Evolutionary conservation across 2,113 vertebrate species (phyloP), one percentile per base, ranked within the genome.

Genomic region (Myotis lucifugus): DNA sequence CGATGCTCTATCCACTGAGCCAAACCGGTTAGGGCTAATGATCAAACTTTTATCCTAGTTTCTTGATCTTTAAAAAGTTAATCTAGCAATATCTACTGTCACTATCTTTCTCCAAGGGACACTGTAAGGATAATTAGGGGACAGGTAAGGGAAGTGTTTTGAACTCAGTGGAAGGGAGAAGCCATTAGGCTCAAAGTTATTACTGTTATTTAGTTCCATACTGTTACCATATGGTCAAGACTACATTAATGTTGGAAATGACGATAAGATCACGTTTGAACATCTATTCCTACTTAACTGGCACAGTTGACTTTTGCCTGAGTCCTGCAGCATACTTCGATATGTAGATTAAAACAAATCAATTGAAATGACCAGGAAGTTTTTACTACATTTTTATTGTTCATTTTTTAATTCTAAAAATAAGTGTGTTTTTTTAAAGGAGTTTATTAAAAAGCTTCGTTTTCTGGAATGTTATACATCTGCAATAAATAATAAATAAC

Each of bases 401-500:
- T 29, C 84, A 40, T 83, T 96, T 93, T 70, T 92, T 91, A 19
- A 79, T 94, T 72, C 93, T 83, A 85, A 94, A 97, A 97, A 93
- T 95, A 96, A 88, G 8, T 83, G 77, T 64, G n/a, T 42, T 93
- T 95, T 95, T 92, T 70, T 42, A 93, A 95, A 66, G 56, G 93
- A 97, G 95, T 81, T 92, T 85, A 97, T 97, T 98, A 90, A 79
- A 96, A 97, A 95, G 13, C 87, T 64, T 95, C 0, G 78, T 97
- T 97, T 98, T 95, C 88, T 90, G 92, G 97, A 94, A 73, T 93
- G 97, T 74, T 95, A 95, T 91, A 64, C 91, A 92, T 97, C 97
- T 97, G 92, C 88, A 97, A 77, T 97, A 97, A 98, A 97, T 97
- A 95, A 92, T 97, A 88, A 98, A 97, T 97, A 92, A 91, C 96